Percentiles rank a stretch among this genome's conserved stretches.
Conservation (phyloP, 2,888 invertebrate genomes). For the Polydrusus cervinus region DNA sequence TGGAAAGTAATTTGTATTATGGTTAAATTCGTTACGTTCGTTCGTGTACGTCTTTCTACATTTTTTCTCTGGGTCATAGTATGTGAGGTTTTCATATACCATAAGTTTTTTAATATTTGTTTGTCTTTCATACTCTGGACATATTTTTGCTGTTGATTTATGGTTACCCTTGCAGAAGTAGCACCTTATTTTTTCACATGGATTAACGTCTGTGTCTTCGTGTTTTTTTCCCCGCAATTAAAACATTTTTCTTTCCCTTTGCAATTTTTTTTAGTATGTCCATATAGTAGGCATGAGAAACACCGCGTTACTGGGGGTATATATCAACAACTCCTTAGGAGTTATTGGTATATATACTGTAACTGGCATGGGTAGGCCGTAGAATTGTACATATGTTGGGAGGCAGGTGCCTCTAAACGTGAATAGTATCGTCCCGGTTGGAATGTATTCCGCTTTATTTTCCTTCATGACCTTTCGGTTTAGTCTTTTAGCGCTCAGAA, state of each 20-base stretch:
- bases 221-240: not conserved
- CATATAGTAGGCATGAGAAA: too few relatives aligned
- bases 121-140: slow-evolving; percentile 28
- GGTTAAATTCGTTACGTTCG: not conserved
- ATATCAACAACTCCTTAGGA: slow-evolving; percentile 23
- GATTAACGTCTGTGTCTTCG: not conserved
- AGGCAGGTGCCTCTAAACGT: not conserved
- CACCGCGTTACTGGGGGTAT: too few relatives aligned
- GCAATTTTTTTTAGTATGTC: too few relatives aligned
- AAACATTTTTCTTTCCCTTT: too few relatives aligned
- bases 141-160: not conserved
- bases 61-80: slow-evolving; percentile 15
- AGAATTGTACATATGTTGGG: not conserved
- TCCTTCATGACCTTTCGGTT: slow-evolving; percentile 7
- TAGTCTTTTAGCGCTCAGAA: not conserved
- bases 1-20: not conserved
- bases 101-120: slow-evolving; percentile 11
- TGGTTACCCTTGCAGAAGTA: not conserved
- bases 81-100: slow-evolving; percentile 13
- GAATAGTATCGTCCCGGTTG: not conserved
- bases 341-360: slow-evolving; percentile 20
- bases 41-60: slow-evolving; percentile 15
- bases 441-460: too few relatives aligned
- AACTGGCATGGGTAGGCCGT: slow-evolving; percentile 5
- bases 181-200: not conserved